phyloP scores from a whole-genome alignment of 1,140 invertebrate species.

The Caenorhabditis brenneri region DNA sequence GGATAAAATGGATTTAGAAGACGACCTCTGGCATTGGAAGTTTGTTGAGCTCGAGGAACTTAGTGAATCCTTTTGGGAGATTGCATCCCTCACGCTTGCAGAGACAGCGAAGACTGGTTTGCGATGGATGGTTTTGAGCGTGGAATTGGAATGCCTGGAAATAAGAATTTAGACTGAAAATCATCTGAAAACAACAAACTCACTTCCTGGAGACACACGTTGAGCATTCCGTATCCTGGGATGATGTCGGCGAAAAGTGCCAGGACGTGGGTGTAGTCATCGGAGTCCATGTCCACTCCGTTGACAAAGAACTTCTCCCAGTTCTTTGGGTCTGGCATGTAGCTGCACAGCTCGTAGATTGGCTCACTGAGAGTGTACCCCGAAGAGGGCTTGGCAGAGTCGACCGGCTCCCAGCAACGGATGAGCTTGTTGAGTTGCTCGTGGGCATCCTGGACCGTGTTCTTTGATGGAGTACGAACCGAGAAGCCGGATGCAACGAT shows the following conservation, averaged over 20 bases:
- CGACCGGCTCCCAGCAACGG: not conserved
- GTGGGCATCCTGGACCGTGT: conserved; percentile 22
- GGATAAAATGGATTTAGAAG: too few relatives aligned
- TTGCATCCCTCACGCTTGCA: conserved; percentile 23
- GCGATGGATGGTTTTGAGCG: not conserved
- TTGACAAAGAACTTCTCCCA: not conserved
- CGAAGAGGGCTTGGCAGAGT: not conserved
- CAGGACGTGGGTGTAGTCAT: conserved; percentile 9
- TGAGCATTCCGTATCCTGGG: not conserved
- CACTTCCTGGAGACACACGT: conserved; percentile 13
- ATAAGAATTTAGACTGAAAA: not conserved
- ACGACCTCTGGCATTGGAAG: conserved; percentile 19
- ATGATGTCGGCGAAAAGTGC: not conserved
- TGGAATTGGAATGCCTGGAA: conserved; percentile 32
- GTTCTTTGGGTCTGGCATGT: not conserved
- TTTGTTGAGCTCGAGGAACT: not conserved
- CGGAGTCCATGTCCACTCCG: not conserved
- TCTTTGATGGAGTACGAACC: not conserved
- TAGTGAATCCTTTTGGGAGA: conserved; percentile 14
- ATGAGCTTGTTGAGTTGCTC: not conserved
- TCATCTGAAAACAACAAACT: not conserved
- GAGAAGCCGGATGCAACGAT: not conserved
- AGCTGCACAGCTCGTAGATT: not conserved
- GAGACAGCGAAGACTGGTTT: not conserved
- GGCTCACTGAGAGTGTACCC: conserved; percentile 6